Evolutionary conservation across 2,797 vertebrate genomes (phyloP).

Genomic region (Picus viridis): DNA sequence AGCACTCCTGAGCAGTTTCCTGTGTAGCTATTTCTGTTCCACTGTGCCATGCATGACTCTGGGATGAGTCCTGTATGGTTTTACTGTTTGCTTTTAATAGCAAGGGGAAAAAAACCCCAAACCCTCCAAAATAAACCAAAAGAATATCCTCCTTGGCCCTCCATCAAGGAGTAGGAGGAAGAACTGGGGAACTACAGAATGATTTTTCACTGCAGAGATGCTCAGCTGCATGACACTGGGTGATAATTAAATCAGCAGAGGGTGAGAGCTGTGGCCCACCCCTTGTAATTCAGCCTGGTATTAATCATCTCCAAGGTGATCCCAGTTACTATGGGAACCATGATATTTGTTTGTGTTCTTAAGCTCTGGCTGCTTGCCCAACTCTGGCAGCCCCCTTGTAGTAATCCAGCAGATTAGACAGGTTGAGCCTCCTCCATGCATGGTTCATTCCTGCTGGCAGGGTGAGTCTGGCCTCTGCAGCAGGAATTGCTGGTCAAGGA

Average conservation of each 20-base stretch:
- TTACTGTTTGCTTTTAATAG: neutral
- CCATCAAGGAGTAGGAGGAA: neutral
- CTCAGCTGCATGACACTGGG: slow-evolving; percentile 36
- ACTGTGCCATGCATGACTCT: neutral
- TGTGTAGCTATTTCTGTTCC: neutral
- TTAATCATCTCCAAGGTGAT: slow-evolving; percentile 83
- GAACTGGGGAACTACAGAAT: neutral
- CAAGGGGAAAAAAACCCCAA: neutral
- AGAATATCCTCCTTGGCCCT: neutral
- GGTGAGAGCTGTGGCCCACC: slow-evolving; percentile 53
- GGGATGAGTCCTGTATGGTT: neutral
- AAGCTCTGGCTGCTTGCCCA: slow-evolving; percentile 36
- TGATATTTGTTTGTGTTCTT: slow-evolving; percentile 77
- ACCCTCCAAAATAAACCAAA: neutral
- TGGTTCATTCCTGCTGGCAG: slow-evolving; percentile 63
- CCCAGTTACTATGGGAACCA: slow-evolving; percentile 77
- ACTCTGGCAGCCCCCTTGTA: slow-evolving; percentile 52
- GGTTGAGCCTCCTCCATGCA: slow-evolving; percentile 42
- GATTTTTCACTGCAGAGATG: slow-evolving; percentile 12
- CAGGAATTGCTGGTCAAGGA: slow-evolving; percentile 62
- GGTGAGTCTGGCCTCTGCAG: slow-evolving; percentile 40
- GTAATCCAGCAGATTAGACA: slow-evolving; percentile 71
- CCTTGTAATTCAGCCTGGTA: slow-evolving; percentile 52
- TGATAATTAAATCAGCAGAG: slow-evolving; percentile 68
- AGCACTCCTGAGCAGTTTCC: neutral